phyloP scores from a whole-genome alignment of 2,888 invertebrate genomes.

The Cataglyphis livida region DNA sequence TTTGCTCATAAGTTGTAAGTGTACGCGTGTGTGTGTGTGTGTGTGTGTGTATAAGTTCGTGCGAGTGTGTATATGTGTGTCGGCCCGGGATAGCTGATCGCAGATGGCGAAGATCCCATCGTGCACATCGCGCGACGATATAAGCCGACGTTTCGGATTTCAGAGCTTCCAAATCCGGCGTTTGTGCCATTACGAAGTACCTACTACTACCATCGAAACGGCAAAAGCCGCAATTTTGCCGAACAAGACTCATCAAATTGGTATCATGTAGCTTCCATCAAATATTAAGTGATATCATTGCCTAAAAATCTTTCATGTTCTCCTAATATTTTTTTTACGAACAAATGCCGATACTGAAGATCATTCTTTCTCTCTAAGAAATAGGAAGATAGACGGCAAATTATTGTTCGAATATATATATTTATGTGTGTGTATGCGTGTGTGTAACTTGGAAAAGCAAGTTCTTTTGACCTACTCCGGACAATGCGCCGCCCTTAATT shows the following conservation, averaged over 20 bases:
- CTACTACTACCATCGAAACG: background rate
- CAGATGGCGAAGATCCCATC: conserved; percentile 41
- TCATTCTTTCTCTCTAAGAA: background rate
- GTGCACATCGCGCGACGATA: conserved; percentile 31
- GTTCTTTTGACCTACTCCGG: conserved; percentile 40
- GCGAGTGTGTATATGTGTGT: conserved; percentile 43
- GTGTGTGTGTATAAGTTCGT: conserved; percentile 46
- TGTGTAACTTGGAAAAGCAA: conserved; percentile 9
- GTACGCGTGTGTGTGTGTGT: conserved; percentile 29
- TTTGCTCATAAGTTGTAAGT: conserved; percentile 31
- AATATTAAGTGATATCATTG: background rate
- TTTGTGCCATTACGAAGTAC: conserved; percentile 30
- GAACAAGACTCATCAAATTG: conserved; percentile 11
- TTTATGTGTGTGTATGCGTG: background rate
- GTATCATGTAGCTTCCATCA: background rate
- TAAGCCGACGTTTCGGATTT: conserved; percentile 53
- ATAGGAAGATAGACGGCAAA: background rate
- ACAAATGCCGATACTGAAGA: background rate
- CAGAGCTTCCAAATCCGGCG: conserved; percentile 39
- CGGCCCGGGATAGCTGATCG: conserved; percentile 48
- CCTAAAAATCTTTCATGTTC: background rate
- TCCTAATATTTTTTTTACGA: background rate
- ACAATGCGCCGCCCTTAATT: conserved; percentile 50
- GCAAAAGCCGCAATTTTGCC: conserved; percentile 18
- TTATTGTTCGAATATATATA: background rate